Evolutionary conservation across 2,113 vertebrate genomes (phyloP).

Genomic region (Corydoras sp.): DNA sequence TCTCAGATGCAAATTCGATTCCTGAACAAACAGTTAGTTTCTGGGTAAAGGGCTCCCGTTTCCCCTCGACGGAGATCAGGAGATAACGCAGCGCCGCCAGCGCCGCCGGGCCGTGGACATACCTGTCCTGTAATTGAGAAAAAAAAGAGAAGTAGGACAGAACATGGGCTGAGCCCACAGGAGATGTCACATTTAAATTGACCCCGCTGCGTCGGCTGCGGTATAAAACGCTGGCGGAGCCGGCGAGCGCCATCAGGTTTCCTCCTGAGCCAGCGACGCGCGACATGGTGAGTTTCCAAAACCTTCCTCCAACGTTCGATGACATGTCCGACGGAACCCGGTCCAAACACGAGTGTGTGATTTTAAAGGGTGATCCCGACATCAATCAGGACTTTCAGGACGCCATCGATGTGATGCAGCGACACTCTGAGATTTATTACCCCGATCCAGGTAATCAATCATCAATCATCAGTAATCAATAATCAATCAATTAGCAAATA

Average conservation of each 20-base stretch:
- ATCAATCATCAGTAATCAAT: background rate
- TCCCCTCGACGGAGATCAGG: constrained; percentile 55
- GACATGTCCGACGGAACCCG: background rate
- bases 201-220: constrained; percentile 34
- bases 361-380: constrained; percentile 73
- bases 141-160: constrained; percentile 68
- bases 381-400: constrained; percentile 85
- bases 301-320: background rate
- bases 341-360: too few relatives aligned
- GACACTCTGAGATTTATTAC: constrained; percentile 72
- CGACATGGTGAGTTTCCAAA: constrained; percentile 64
- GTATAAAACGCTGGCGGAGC: constrained; percentile 41
- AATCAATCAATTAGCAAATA: too few relatives aligned
- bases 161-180: constrained; percentile 10
- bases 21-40: constrained; percentile 41
- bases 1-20: constrained; percentile 62
- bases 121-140: constrained; percentile 56
- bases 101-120: constrained; percentile 33
- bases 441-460: constrained; percentile 56
- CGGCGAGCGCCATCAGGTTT: constrained; percentile 32
- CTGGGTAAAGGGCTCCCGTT: constrained; percentile 40
- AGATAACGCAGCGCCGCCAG: background rate
- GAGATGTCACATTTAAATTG: constrained; percentile 60
- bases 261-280: constrained; percentile 14
- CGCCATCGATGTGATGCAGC: constrained; percentile 85